These are phyloP conservation scores for Pachymerium ferrugineum DNA, from an alignment of 2,888 invertebrate genomes.

Conservation along the genomic window DNA sequence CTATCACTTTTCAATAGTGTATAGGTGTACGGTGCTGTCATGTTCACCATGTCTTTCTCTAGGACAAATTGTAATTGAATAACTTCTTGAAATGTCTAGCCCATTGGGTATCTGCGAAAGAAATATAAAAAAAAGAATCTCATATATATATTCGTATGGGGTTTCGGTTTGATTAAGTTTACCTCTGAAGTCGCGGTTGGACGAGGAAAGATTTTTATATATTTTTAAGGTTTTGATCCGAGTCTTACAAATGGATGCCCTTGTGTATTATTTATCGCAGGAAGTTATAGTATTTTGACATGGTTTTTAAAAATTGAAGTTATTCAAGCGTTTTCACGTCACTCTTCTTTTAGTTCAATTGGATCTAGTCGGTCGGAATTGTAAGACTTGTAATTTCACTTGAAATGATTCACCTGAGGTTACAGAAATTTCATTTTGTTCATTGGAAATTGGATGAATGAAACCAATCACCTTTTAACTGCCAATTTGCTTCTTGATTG, in stretches of 20 bases:
- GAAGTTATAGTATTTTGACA: too few species aligned
- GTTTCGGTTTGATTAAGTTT: constrained; percentile 5
- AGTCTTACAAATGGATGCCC: too few species aligned
- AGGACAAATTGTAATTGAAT: constrained; percentile 19
- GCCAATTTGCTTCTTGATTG: neutral
- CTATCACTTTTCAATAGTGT: constrained; percentile 5
- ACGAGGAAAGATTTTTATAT: too few species aligned
- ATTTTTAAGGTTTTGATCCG: too few species aligned
- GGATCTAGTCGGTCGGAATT: neutral
- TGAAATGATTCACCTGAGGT: neutral
- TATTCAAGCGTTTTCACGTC: neutral
- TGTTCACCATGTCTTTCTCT: constrained; percentile 6
- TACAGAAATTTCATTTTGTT: constrained; percentile 6
- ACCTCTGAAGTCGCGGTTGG: neutral
- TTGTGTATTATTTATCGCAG: too few species aligned
- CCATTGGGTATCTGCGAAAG: neutral
- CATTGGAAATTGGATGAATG: neutral
- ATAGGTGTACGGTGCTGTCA: neutral
- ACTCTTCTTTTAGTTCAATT: too few species aligned
- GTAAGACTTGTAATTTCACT: neutral
- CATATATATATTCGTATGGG: constrained; percentile 2
- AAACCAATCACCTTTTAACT: neutral
- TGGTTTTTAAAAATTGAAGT: too few species aligned
- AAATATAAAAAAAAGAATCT: neutral
- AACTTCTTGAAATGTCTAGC: neutral